Conservation (phyloP, 2,797 vertebrate genomes). For the Philypnodon macrostomus region DNA sequence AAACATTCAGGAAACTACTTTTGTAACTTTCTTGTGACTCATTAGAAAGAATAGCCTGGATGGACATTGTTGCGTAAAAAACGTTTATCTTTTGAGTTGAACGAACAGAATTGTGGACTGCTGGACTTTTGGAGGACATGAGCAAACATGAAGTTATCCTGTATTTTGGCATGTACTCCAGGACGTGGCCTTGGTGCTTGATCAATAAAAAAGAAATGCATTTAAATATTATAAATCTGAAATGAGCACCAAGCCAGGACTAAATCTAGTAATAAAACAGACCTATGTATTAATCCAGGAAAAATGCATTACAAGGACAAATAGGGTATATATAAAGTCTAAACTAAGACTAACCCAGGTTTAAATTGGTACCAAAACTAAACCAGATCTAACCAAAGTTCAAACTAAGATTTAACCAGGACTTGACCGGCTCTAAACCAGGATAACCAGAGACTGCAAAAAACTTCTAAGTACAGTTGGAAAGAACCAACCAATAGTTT, state of each 20-base stretch:
- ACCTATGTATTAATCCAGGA: too few species aligned
- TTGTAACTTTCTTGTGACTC: neutral
- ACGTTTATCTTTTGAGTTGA: conserved; percentile 53
- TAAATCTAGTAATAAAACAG: too few species aligned
- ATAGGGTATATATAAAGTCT: too few species aligned
- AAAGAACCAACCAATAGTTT: too few species aligned
- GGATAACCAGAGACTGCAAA: too few species aligned
- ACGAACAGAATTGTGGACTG: conserved; percentile 49
- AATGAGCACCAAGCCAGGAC: conserved; percentile 12
- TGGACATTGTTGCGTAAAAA: conserved; percentile 23
- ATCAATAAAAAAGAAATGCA: conserved; percentile 44
- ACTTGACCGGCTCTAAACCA: too few species aligned
- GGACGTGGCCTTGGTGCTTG: conserved; percentile 59
- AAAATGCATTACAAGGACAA: too few species aligned
- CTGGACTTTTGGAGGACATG: conserved; percentile 48
- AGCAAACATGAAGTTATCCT: conserved; percentile 52
- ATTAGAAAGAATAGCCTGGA: conserved; percentile 1
- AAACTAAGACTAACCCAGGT: too few species aligned
- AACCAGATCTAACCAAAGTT: too few species aligned
- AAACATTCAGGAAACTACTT: neutral
- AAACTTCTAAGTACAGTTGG: too few species aligned
- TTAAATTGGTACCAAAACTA: too few species aligned
- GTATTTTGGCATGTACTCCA: conserved; percentile 43
- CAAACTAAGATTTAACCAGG: too few species aligned
- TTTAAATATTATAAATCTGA: neutral